Evolutionary conservation across 2,888 invertebrate species (phyloP), one percentile per base, ranked within the genome.

Genomic region (Agrilus biguttatus): DNA sequence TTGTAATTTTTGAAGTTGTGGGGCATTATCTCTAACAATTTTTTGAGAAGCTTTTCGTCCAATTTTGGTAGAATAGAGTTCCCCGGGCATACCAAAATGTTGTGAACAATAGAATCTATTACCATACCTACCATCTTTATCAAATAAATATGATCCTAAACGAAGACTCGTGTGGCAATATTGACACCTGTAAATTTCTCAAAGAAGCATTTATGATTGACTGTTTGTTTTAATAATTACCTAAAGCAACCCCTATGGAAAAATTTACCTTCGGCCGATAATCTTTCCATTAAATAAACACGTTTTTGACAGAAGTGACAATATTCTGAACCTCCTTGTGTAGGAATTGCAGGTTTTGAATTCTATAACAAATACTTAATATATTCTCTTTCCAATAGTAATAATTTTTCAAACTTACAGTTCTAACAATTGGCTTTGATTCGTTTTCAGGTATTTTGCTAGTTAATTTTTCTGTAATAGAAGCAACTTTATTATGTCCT

Each of bases 281-380:
- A 77, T 49, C 88, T 77, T 66, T 96, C 95, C 72, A 95, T 91
- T 23, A 95, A 77, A 65, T 96, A 96, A 42, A 96, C 95, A 37
- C 88, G 77, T 65, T 86, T 84, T 42, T 81, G 78, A 68, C 96
- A 96, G 68, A 92, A 90, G 70, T 80, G 89, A 69, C 81, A 90
- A 56, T 73, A 73, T 63, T 86, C 84, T 8, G 82, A 82, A 43
- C 76, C 77, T 45, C 77, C 76, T 62, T 78, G 78, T 39, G 75
- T 71, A 41, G 79, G 77, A 43, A 78, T 58, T 35, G 74, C 70
- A 45, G 73, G 69, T 59, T 76, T 78, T 45, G 72, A 70, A 59
- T 70, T 74, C 78, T 78, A 43, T 39, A 45, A 28, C 28, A 37
- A 41, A 28, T 33, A 14, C 7, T 6, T 23, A 23, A 2, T 28